These are phyloP conservation scores for Siniperca chuatsi DNA, from an alignment of 2,113 vertebrate genomes.

Conservation along the genomic window DNA sequence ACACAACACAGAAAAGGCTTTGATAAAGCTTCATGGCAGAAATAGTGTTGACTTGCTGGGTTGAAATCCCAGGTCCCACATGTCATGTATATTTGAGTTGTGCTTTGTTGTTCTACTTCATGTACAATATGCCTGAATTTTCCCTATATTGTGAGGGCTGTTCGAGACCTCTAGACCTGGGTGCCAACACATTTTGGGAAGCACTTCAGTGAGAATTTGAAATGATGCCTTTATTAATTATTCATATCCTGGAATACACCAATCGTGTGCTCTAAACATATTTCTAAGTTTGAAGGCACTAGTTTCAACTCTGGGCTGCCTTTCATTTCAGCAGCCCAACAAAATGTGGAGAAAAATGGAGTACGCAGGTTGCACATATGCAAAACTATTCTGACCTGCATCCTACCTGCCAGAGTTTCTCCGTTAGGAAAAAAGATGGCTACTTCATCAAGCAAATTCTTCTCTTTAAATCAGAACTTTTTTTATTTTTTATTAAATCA, in stretches of 20 bases:
- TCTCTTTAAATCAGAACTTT: constrained; percentile 7
- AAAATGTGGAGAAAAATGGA: constrained; percentile 38
- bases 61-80: constrained; percentile 67
- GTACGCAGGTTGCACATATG: constrained; percentile 21
- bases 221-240: constrained; percentile 80
- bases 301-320: constrained; percentile 62
- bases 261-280: constrained; percentile 74
- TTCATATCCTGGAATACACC: constrained; percentile 82
- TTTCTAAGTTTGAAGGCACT: constrained; percentile 75
- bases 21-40: constrained; percentile 55
- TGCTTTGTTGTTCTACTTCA: constrained; percentile 79
- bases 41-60: constrained; percentile 56
- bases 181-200: constrained; percentile 83
- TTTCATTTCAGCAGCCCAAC: constrained; percentile 30
- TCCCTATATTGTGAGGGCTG: constrained; percentile 76
- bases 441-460: constrained; percentile 17
- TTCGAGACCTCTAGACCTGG: constrained; percentile 80
- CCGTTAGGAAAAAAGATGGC: constrained; percentile 9
- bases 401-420: constrained; percentile 39
- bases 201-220: constrained; percentile 84
- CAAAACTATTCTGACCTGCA: constrained; percentile 42
- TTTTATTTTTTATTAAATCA: constrained; percentile 3
- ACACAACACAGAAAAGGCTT: constrained; percentile 50
- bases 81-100: constrained; percentile 80
- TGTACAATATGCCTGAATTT: constrained; percentile 74